These are phyloP conservation scores for Myanophis thanlyinensis DNA, from an alignment of 2,113 vertebrate genomes.

Conservation along the genomic window DNA sequence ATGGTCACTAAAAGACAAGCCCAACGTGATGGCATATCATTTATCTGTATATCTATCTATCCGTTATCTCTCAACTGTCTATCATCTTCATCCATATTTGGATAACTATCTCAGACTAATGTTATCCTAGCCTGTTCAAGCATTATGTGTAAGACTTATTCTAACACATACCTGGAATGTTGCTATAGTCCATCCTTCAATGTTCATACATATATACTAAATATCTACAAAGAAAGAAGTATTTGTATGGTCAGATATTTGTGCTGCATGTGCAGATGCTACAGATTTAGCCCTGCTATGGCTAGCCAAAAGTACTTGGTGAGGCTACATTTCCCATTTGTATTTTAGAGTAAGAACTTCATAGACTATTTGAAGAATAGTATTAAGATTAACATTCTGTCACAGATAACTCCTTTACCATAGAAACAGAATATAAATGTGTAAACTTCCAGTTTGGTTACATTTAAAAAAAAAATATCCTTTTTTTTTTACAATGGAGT, in stretches of 20 bases:
- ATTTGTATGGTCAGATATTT: neutral
- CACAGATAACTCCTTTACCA: neutral
- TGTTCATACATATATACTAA: neutral
- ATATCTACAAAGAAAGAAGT: neutral
- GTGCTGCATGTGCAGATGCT: neutral
- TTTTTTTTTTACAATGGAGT: neutral
- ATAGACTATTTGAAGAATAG: neutral
- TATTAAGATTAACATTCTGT: neutral
- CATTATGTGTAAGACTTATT: neutral
- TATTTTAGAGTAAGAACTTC: neutral
- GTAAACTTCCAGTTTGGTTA: neutral
- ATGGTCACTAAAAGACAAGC: neutral
- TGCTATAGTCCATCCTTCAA: neutral
- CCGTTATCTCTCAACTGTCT: neutral
- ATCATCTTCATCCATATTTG: neutral
- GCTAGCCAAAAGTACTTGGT: neutral
- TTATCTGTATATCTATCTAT: too few species aligned
- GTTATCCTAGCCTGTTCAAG: neutral
- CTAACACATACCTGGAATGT: neutral
- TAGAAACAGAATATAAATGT: neutral
- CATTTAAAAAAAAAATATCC: neutral
- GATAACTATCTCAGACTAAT: neutral
- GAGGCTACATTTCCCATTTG: neutral
- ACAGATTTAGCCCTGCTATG: neutral
- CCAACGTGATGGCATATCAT: neutral